Evolutionary conservation across 1,140 invertebrate species (phyloP).

Genomic region (Arctopsyche grandis): DNA sequence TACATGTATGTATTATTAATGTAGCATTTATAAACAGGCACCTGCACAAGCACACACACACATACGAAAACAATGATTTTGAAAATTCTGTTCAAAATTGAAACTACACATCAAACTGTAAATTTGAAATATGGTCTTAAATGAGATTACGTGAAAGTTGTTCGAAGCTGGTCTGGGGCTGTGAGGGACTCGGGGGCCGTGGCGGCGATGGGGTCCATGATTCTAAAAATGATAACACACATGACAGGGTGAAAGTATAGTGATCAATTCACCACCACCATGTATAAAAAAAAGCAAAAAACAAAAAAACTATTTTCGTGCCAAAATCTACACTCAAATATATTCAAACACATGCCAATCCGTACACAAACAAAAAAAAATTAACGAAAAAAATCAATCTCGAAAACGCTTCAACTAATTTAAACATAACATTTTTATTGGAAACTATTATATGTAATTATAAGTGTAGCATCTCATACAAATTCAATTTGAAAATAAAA

Average conservation of each 20-base stretch:
- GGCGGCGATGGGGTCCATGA: slow-evolving; percentile 65
- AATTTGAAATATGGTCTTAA: slow-evolving; percentile 47
- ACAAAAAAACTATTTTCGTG: slow-evolving; percentile 17
- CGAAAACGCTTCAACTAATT: not conserved
- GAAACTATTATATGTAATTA: no score
- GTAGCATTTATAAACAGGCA: not conserved
- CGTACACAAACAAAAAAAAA: slow-evolving; percentile 5
- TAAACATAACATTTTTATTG: not conserved
- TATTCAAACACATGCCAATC: not conserved
- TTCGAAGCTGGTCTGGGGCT: slow-evolving; percentile 66
- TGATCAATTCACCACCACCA: slow-evolving; percentile 50
- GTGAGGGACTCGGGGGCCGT: slow-evolving; percentile 64
- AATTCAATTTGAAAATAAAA: not conserved
- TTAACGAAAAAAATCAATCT: not conserved
- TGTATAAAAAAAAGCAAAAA: slow-evolving; percentile 33
- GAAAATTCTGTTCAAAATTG: slow-evolving; percentile 12
- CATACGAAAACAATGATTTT: slow-evolving; percentile 16
- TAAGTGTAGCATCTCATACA: not conserved
- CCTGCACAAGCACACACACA: slow-evolving; percentile 8
- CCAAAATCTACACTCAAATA: not conserved
- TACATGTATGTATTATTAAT: not conserved
- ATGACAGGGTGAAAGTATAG: slow-evolving; percentile 52
- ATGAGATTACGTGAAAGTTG: slow-evolving; percentile 65
- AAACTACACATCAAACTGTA: slow-evolving; percentile 34
- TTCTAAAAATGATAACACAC: slow-evolving; percentile 60